Evolutionary conservation across 2,888 invertebrate species (phyloP), one percentile per base, ranked within the genome.

Genomic region (Andrena bucephala): DNA sequence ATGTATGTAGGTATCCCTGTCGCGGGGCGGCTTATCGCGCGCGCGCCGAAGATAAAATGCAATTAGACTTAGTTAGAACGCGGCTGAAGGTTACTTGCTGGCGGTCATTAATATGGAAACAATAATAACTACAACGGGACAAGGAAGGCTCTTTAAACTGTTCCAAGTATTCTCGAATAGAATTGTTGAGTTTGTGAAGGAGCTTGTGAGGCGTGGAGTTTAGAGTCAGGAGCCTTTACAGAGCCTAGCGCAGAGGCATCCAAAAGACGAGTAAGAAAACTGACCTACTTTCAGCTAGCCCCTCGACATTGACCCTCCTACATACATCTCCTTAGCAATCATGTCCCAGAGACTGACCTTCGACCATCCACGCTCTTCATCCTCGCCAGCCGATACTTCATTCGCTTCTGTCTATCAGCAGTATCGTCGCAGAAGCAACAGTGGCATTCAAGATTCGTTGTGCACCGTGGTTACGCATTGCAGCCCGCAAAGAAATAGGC

Each of bases 21-120:
- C 5, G 27, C 33, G 16, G 29, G 31, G 1, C n/a, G 62, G 16
- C 62, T 82, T 85, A 85, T 87, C 84, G 73, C 69, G 10, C 2
- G 2, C 3, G n/a, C 29, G 36, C 54, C 7, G 13, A 2, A 68
- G 85, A 85, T 87, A 87, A 85, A 76, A 59, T 59, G 59, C 33
- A 79, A 84, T 84, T 82, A 87, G 68, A 59, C 65, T 59, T 73
- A 72, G 85, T 87, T 87, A 78, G 77, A 83, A 85, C 84, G 66
- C 33, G 8, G 13, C 16, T 54, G 66, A 85, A 87, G 80, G 67
- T 67, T 48, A 52, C 6, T 8, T 2, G 27, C 71, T 59, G 65
- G n/a, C 76, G 16, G 29, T 27, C 72, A 63, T 50, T 24, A 76
- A 74, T n/a, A 69, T 33, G 57, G 27, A 59, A 27, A 50, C 69